These are phyloP conservation scores for Bergia sp. DNA, from an alignment of 92 coral and sea anemone species.

Conservation along the genomic window DNA sequence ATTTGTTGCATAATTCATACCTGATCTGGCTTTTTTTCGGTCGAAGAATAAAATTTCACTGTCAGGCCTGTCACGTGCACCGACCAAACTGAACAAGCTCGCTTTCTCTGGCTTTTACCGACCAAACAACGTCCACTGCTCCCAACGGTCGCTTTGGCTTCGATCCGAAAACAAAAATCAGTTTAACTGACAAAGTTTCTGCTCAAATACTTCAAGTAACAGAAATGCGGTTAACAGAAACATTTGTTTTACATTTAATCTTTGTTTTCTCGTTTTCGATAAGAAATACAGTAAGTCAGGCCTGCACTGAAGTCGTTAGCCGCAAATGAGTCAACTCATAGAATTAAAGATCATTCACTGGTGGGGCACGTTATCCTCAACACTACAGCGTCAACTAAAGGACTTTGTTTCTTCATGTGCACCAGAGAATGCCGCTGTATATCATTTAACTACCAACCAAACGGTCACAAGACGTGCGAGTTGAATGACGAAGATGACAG, in stretches of 20 bases:
- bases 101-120: too few relatives aligned
- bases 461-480: background rate
- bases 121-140: too few relatives aligned
- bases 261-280: background rate
- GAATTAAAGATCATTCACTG: background rate
- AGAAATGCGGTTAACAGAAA: background rate
- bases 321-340: background rate
- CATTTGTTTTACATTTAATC: background rate
- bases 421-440: background rate
- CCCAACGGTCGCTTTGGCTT: too few relatives aligned
- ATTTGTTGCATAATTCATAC: too few relatives aligned
- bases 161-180: too few relatives aligned
- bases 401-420: background rate
- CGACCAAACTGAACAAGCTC: too few relatives aligned
- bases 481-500: conserved; percentile 6
- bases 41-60: too few relatives aligned
- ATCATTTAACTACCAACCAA: background rate
- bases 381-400: background rate
- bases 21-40: too few relatives aligned
- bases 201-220: too few relatives aligned
- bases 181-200: too few relatives aligned
- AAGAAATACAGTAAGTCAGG: background rate
- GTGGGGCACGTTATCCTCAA: background rate
- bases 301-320: background rate
- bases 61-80: too few relatives aligned